phyloP scores from a whole-genome alignment of 2,888 invertebrate genomes.

The Baccha elongata region DNA sequence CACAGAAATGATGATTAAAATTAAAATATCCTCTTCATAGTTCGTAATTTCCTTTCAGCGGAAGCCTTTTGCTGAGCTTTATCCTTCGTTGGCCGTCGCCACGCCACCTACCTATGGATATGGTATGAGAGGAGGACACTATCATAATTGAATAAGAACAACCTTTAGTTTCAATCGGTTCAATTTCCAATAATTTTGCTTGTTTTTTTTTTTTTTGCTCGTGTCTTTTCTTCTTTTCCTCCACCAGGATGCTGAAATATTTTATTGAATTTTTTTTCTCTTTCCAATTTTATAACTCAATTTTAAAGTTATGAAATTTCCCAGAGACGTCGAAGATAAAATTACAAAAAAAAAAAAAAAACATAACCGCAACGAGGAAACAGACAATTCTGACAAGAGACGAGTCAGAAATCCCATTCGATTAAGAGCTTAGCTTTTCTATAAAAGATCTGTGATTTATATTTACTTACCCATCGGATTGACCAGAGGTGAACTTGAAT shows the following conservation, averaged over 20 bases:
- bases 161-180: constrained; percentile 73
- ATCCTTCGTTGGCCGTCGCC: not conserved
- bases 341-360: not conserved
- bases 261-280: constrained; percentile 61
- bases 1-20: constrained; percentile 21
- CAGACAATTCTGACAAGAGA: constrained; percentile 14
- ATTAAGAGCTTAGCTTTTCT: constrained; percentile 42
- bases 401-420: constrained; percentile 39
- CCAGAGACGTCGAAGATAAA: constrained; percentile 1
- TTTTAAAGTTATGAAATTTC: constrained; percentile 51
- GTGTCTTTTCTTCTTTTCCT: constrained; percentile 29
- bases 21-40: constrained; percentile 62
- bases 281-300: constrained; percentile 47
- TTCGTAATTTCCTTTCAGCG: constrained; percentile 71
- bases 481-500: constrained; percentile 57
- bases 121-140: constrained; percentile 26
- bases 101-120: constrained; percentile 1
- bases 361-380: not conserved
- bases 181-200: constrained; percentile 67
- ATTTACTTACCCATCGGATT: constrained; percentile 55
- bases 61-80: constrained; percentile 47
- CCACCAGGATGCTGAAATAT: constrained; percentile 53
- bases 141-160: constrained; percentile 70
- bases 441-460: constrained; percentile 38
- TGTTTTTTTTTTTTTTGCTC: not conserved